Percentiles rank a stretch among this genome's conserved stretches.
These are phyloP conservation scores for Andrena minutula DNA, from an alignment of 2,888 invertebrate genomes.

Conservation along the genomic window DNA sequence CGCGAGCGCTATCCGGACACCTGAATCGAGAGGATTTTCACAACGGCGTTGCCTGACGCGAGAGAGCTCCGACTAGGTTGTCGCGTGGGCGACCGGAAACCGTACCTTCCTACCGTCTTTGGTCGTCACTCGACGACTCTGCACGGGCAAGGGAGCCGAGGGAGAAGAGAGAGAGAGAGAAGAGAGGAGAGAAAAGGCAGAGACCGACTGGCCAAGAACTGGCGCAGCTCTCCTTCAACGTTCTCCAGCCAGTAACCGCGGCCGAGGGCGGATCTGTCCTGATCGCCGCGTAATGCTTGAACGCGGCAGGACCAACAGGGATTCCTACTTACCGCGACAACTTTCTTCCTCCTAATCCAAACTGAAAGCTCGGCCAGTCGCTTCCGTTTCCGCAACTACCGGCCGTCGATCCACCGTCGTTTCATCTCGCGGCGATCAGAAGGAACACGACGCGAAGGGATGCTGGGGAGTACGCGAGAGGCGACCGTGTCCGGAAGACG, in stretches of 20 bases:
- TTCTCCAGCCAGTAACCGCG: slow-evolving; percentile 64
- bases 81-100: slow-evolving; percentile 85
- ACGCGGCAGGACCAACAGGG: slow-evolving; percentile 42
- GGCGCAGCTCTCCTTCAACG: slow-evolving; percentile 73
- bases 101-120: slow-evolving; percentile 87
- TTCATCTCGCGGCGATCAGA: no score
- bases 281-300: slow-evolving; percentile 40
- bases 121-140: slow-evolving; percentile 74
- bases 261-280: slow-evolving; percentile 64
- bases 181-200: slow-evolving; percentile 65
- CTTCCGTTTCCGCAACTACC: slow-evolving; percentile 29
- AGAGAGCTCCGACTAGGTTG: slow-evolving; percentile 77
- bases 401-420: neutral
- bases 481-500: slow-evolving; percentile 9
- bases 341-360: neutral
- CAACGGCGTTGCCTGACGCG: slow-evolving; percentile 73
- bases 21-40: slow-evolving; percentile 80
- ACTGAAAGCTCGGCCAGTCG: neutral
- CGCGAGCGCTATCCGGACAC: slow-evolving; percentile 73
- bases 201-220: slow-evolving; percentile 72
- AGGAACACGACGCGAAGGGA: neutral
- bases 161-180: slow-evolving; percentile 36
- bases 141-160: slow-evolving; percentile 35
- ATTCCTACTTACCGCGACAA: slow-evolving; percentile 22
- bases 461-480: neutral